Evolutionary conservation across 2,113 vertebrate genomes (phyloP), one percentile per base, ranked within the genome.

Genomic region (Ramphastos sulfuratus): DNA sequence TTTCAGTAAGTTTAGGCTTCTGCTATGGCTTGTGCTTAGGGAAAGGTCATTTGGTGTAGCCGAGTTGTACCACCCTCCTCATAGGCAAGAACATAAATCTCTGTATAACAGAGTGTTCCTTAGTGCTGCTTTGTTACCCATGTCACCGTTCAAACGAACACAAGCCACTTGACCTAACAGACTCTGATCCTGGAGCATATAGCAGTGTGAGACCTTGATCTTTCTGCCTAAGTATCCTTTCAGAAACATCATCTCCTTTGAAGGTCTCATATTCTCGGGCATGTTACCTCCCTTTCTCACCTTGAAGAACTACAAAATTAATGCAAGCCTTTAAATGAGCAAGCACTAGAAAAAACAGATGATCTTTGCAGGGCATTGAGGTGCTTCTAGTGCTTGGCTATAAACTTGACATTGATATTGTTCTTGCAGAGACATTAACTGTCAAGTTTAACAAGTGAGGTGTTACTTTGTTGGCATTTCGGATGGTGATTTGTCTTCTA

Each of bases 101-200:
- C 76, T 0, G 0, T 90, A 30, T 69, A 93, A 88, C 74, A 90
- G 85, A 85, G 56, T 0, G 0, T 87, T 50, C 91, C 65, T 94
- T 85, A 94, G 91, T 91, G 90, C 85, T 92, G 87, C 94, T 95
- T 95, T 96, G 94, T 96, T 93, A 58, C 85, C 82, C 73, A 1
- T 95, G 94, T 95, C 94, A 91, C 87, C 91, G 94, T 83, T 91
- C 85, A 91, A 81, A 88, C 37, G 63, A 91, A 90, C 95, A 86
- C 93, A 90, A 91, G 87, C 85, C 85, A 86, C 93, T 96, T 94
- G 96, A 88, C 87, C 90, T 85, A 96, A 95, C 65, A 94, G 76
- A 55, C 83, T 85, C 33, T 12, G 67, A 65, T 78, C 0, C 0
- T 15, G 56, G 74, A 84, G 66, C 77, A 65, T 92, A 86, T 67